Evolutionary conservation across 2,888 invertebrate genomes (phyloP).

Genomic region (Allophyes oxyacanthae): DNA sequence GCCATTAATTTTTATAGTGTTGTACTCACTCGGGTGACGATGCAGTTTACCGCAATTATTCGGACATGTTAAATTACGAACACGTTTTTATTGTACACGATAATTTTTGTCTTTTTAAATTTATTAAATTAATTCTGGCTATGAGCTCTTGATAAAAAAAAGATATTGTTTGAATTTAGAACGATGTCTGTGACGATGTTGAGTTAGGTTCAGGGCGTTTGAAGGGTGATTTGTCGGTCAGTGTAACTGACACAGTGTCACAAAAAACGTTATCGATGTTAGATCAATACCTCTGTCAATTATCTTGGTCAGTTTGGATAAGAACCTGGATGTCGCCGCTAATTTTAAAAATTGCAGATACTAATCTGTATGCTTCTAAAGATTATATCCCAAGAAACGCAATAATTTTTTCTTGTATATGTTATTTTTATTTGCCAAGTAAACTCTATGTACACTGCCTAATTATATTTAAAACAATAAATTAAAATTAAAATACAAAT

Average conservation of each 20-base stretch:
- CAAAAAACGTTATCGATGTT: background rate
- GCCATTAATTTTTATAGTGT: slow-evolving; percentile 37
- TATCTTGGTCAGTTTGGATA: background rate
- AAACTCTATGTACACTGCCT: no score
- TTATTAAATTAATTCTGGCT: slow-evolving; percentile 15
- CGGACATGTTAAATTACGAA: slow-evolving; percentile 38
- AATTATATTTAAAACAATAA: no score
- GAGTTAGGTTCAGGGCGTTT: slow-evolving; percentile 1
- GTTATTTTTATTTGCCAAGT: no score
- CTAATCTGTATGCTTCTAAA: no score
- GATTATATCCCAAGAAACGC: no score
- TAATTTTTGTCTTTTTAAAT: slow-evolving; percentile 14
- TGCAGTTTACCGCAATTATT: slow-evolving; percentile 45
- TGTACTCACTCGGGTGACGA: slow-evolving; percentile 41
- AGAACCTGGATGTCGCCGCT: no score
- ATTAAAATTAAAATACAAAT: no score
- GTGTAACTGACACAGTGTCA: background rate
- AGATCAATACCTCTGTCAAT: no score
- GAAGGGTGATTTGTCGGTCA: slow-evolving; percentile 12
- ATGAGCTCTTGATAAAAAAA: slow-evolving; percentile 10
- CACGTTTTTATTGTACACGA: slow-evolving; percentile 1
- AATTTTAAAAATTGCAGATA: no score
- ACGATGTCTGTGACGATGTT: slow-evolving; percentile 12
- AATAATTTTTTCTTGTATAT: no score
- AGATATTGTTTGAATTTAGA: background rate